A percentile compares a stretch with the other conserved stretches of the same genome.
These are phyloP conservation scores for Umimayanthus kanabou DNA, from an alignment of 92 coral and sea anemone species.

Conservation along the genomic window DNA sequence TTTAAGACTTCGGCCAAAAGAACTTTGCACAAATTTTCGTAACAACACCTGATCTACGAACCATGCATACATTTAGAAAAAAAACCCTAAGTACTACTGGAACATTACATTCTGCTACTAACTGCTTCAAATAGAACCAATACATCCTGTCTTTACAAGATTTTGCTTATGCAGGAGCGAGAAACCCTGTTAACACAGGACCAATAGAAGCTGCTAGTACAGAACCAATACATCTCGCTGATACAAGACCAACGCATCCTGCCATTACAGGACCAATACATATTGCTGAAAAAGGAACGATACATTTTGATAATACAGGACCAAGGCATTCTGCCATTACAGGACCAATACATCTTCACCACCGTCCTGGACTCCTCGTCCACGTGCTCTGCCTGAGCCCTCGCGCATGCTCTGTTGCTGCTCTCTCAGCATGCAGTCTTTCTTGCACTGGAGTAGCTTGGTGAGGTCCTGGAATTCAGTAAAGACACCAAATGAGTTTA, in stretches of 20 bases:
- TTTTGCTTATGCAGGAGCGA: too few species aligned
- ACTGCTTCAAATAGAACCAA: too few species aligned
- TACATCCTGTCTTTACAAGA: neutral
- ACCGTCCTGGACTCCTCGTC: conserved; percentile 64
- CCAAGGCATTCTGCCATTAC: conserved; percentile 6
- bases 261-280: neutral
- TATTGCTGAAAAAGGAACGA: neutral
- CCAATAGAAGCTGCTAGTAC: neutral
- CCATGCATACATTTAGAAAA: too few species aligned
- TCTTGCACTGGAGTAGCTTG: conserved; percentile 87
- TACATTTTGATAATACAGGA: neutral
- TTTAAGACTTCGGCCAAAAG: neutral
- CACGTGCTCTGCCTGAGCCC: conserved; percentile 40
- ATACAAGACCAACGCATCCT: neutral
- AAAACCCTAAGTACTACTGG: too few species aligned
- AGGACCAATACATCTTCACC: conserved; percentile 86
- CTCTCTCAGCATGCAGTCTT: conserved; percentile 75
- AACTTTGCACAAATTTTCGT: neutral
- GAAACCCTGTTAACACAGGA: too few species aligned
- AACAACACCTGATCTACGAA: neutral
- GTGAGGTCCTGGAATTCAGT: conserved; percentile 78
- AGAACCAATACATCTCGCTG: neutral
- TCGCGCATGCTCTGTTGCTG: conserved; percentile 51
- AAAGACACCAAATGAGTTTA: neutral
- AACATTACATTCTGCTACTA: neutral